Evolutionary conservation across 2,797 vertebrate genomes (phyloP).

Genomic region (Esox lucius): DNA sequence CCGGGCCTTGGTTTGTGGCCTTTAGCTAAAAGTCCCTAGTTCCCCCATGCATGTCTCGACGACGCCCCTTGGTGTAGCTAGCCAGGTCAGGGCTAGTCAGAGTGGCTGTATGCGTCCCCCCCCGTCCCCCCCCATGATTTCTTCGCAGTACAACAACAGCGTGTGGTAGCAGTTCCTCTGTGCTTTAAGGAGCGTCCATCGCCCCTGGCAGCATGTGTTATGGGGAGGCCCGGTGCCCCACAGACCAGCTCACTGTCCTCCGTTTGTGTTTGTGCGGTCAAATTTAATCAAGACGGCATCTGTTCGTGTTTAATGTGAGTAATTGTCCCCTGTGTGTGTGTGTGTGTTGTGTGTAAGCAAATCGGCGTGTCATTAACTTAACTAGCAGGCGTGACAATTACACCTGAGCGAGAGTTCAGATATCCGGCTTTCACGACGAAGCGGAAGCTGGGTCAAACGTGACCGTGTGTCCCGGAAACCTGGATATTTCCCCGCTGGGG

Average conservation of each 20-base stretch:
- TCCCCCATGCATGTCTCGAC: not conserved
- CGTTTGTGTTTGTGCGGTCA: slow-evolving; percentile 80
- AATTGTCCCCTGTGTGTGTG: slow-evolving; percentile 73
- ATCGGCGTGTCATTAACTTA: no score
- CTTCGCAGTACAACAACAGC: slow-evolving; percentile 59
- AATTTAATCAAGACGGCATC: slow-evolving; percentile 82
- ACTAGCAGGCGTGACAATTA: no score
- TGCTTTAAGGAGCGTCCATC: slow-evolving; percentile 45
- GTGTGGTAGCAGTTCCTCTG: slow-evolving; percentile 32
- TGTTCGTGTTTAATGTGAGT: slow-evolving; percentile 80
- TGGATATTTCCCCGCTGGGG: no score
- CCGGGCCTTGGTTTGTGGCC: no score
- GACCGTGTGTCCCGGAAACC: no score
- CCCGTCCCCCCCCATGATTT: slow-evolving; percentile 57
- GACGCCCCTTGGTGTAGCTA: slow-evolving; percentile 35
- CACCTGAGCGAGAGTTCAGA: no score
- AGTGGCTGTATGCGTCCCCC: slow-evolving; percentile 47
- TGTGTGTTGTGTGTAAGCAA: slow-evolving; percentile 41
- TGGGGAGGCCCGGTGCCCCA: slow-evolving; percentile 61
- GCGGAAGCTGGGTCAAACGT: no score
- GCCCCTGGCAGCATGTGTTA: slow-evolving; percentile 74
- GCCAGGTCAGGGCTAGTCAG: slow-evolving; percentile 36
- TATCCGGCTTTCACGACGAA: no score
- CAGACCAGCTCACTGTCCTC: slow-evolving; percentile 64
- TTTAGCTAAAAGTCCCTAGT: no score